Evolutionary conservation across 2,797 vertebrate genomes (phyloP), one percentile per base, ranked within the genome.

Genomic region (Typhlichthys subterraneus): DNA sequence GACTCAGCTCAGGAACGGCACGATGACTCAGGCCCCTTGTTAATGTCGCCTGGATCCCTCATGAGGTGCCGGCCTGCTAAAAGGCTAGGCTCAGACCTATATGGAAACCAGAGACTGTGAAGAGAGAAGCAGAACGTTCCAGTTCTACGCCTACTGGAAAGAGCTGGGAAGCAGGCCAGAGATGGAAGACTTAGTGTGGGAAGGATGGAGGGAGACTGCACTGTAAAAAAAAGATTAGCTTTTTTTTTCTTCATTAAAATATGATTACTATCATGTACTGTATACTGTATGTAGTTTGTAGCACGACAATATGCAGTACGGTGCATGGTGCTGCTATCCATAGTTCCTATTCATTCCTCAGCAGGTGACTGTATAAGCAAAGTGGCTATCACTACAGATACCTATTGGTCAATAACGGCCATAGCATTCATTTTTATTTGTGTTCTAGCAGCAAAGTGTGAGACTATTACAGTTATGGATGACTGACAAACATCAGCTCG

Each of bases 1-100:
- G 87, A 85, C 85, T 84, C 69, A 73, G 87, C 83, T 87, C 82
- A 85, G 88, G 84, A 83, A 80, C 79, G 38, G 63, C 61, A 47
- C 85, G 82, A 89, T 81, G 80, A 87, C 79, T 83, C 53, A 17
- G 13, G 78, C 74, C 70, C 79, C 77, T 69, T 75, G 80, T 77
- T 86, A 82, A 81, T 84, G 80, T 77, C 72, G 70, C 64, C 73
- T 77, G 70, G 78, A 79, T 79, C 61, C 10, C 57, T 76, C 23
- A 69, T 7, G 5, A 56, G 57, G 55, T 19, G 49, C 69, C 73
- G 70, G 78, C 54, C 53, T 63, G 67, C 55, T 71, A 48, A 31
- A 73, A 59, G 72, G 79, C 56, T 11, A 62, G 53, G 53, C 66
- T 77, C 70, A 12, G 59, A 56, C 53, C 65, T 62, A 65, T 38